Conservation (phyloP, 2,888 invertebrate genomes). For the Diarsia rubi region DNA sequence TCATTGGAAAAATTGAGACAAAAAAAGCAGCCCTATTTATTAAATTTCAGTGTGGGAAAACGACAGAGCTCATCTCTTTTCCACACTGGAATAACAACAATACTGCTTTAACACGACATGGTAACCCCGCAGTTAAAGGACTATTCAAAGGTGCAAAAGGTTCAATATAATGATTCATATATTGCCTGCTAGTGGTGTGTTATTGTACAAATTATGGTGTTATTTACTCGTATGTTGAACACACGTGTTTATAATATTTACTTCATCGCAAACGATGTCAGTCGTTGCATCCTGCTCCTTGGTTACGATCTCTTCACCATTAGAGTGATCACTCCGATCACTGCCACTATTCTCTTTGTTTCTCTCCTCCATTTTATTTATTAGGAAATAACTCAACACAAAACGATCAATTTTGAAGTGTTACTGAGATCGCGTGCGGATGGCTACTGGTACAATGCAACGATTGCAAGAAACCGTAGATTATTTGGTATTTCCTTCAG, state of each 20-base stretch:
- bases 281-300: slow-evolving; percentile 77
- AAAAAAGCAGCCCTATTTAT: too few relatives aligned
- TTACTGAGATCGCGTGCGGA: slow-evolving; percentile 68
- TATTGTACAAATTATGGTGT: not conserved
- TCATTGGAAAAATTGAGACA: not conserved
- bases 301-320: slow-evolving; percentile 74
- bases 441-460: slow-evolving; percentile 70
- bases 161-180: slow-evolving; percentile 60
- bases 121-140: too few relatives aligned
- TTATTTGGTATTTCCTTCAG: slow-evolving; percentile 77
- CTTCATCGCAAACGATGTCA: slow-evolving; percentile 77
- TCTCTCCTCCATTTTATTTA: slow-evolving; percentile 73
- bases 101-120: too few relatives aligned
- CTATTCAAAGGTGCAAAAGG: not conserved
- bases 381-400: slow-evolving; percentile 65
- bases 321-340: slow-evolving; percentile 68
- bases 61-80: too few relatives aligned
- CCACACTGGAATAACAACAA: too few relatives aligned
- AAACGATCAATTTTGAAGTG: slow-evolving; percentile 71
- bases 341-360: slow-evolving; percentile 67
- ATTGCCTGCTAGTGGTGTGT: not conserved
- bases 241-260: slow-evolving; percentile 68
- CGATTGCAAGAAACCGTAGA: slow-evolving; percentile 68
- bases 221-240: slow-evolving; percentile 3
- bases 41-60: too few relatives aligned